Evolutionary conservation across 2,888 invertebrate genomes (phyloP), one percentile per base, ranked within the genome.

Genomic region (Dasysyrphus albostriatus): DNA sequence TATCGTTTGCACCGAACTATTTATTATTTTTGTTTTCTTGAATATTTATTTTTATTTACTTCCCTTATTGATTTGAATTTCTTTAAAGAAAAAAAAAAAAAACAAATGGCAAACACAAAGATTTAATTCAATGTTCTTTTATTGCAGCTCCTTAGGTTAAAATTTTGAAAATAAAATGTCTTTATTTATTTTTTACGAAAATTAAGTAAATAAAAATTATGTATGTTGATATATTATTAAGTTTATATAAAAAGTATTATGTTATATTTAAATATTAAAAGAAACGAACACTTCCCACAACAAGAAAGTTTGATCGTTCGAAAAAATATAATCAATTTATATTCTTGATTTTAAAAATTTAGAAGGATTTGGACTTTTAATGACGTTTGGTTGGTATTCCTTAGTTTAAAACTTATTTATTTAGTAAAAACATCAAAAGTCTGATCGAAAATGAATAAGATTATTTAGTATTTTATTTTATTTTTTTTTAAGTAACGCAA

Each of bases 361-460:
- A 39, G 37, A 51, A 51, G 54, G 47, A 47, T 56, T 83, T 78
- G 83, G 77, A 83, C 73, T 78, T 73, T 84, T 65, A 76, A 75
- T 80, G 75, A 80, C 49, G 61, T 65, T 82, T 72, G 70, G 72
- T 75, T 82, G 49, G 19, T 24, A 74, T 63, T 85, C 77, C 81
- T 81, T 74, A 85, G 56, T 29, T 54, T 79, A 72, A 19, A 67
- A 77, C 58, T 65, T 65, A 96, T 93, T 96, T 96, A 89, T 96
- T 95, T 88, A 96, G 94, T 93, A 96, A 94, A 94, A 97, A 97
- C 96, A 97, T 96, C 91, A 97, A 95, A 91, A 97, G 94, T 92
- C 97, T 97, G 95, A 67, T 95, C 95, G 89, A 88, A 65, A 74
- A 44, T 24, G 24, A 69, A 77, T 56, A 74, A 49, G 69, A 58